Base-by-base conservation (phyloP, 2,113 vertebrate genomes). In the Galemys pyrenaicus region DNA sequence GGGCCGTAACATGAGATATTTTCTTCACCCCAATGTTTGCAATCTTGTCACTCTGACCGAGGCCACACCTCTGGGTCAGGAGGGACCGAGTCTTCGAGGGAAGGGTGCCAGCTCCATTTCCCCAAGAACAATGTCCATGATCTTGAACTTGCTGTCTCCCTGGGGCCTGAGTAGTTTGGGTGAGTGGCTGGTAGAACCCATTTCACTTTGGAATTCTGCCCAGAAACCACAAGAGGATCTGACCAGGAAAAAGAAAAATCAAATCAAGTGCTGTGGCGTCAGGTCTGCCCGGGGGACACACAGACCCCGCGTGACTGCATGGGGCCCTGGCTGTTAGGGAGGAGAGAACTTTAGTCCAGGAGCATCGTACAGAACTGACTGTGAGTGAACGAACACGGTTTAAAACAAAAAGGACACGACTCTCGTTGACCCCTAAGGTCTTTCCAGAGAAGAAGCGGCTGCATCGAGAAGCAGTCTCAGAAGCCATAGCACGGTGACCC, bases 31-130 rank as follows among this genome's bases (percentile, higher is more conserved):
- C 28, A 24, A 11, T 87, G 80, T 95, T 85, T 92, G 87, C 51
- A n/a, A 39, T 85, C 89, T 65, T 95, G 95, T 94, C 87, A 3
- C 79, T 91, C 88, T 62, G 87, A 68, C 87, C 58, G 51, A 92
- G 86, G 68, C 79, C 86, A 89, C 32, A 10, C 73, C 79, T 91
- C 68, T 3, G 1, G 89, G 58, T 91, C 95, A 78, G 68, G 37
- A 87, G 58, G 70, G 67, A 67, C 8, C 2, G 9, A 67, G 65
- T 37, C 81, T 78, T 3, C 2, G 78, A 68, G 46, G 64, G 1
- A 22, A 49, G 5, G 41, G 35, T 15, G 24, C 54, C 37, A 35
- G n/a, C 8, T 62, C 32, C 35, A 22, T 16, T n/a, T 32, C 16
- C 58, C 71, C 54, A 32, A 56, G 73, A 85, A 89, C 68, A 75